A percentile compares a stretch with the other conserved stretches of the same genome.
phyloP scores from a whole-genome alignment of 2,888 invertebrate species.

The Zonitis immaculata region DNA sequence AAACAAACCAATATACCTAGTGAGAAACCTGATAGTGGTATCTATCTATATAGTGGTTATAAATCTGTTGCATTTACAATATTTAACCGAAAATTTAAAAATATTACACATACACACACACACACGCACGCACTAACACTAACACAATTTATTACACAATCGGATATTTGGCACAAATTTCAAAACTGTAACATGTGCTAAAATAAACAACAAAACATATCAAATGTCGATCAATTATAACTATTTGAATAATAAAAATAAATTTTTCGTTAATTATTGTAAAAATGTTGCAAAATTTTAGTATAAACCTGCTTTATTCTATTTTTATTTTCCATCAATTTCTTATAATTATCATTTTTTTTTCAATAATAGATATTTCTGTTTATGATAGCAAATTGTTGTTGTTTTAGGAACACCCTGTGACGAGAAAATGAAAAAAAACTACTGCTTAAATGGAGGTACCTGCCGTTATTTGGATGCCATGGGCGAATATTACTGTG shows the following conservation, averaged over 20 bases:
- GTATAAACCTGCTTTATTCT: background rate
- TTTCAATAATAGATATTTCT: background rate
- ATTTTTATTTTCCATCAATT: background rate
- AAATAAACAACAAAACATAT: background rate
- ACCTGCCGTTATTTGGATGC: conserved; percentile 77
- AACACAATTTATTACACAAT: background rate
- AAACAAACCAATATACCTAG: conserved; percentile 45
- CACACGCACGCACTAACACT: background rate
- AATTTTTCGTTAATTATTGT: no score
- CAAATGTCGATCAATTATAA: background rate
- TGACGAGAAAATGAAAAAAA: conserved; percentile 31
- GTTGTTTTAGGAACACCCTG: conserved; percentile 30
- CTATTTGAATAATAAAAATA: no score
- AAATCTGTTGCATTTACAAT: background rate
- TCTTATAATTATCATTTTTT: background rate
- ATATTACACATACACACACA: background rate
- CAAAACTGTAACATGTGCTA: background rate
- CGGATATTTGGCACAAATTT: background rate
- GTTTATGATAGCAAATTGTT: no score
- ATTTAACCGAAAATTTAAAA: background rate
- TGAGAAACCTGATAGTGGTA: conserved; percentile 49
- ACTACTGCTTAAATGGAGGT: conserved; percentile 83
- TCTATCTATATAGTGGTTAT: conserved; percentile 13
- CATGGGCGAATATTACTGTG: conserved; percentile 78
- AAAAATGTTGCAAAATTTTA: background rate